A percentile compares a stretch with the other conserved stretches of the same genome.
phyloP scores from a whole-genome alignment of 2,797 vertebrate genomes.

The Catharus ustulatus region DNA sequence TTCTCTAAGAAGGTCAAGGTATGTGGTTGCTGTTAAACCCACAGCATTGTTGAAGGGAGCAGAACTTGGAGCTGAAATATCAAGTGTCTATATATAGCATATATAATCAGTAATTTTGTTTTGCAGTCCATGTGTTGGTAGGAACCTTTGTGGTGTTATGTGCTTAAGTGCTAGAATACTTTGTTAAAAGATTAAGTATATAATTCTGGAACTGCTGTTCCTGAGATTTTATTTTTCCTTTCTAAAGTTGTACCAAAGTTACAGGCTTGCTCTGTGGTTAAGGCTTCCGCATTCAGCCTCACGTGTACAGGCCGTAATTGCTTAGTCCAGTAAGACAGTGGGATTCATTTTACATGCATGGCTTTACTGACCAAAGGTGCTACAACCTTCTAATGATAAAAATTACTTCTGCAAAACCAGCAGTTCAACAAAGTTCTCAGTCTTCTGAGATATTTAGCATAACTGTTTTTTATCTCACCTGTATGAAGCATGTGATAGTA shows the following conservation, averaged over 20 bases:
- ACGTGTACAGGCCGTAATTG: not conserved
- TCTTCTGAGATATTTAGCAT: accelerated
- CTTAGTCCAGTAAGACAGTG: accelerated
- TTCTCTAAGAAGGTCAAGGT: slow-evolving; percentile 86
- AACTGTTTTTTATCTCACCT: not conserved
- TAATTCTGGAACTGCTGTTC: not conserved
- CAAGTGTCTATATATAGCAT: accelerated
- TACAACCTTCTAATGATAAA: not conserved
- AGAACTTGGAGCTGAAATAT: accelerated
- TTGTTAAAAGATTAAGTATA: accelerated
- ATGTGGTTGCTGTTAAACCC: not conserved
- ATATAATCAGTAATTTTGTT: accelerated
- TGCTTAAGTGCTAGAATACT: accelerated
- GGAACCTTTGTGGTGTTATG: accelerated
- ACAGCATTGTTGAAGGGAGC: accelerated
- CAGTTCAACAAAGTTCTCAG: accelerated
- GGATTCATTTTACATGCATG: accelerated
- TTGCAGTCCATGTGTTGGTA: accelerated
- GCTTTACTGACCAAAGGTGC: not conserved
- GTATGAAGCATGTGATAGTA: accelerated
- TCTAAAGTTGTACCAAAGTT: accelerated
- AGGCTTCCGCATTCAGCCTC: not conserved
- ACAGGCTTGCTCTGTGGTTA: accelerated
- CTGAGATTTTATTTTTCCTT: not conserved
- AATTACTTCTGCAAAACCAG: not conserved